phyloP scores from a whole-genome alignment of 2,113 vertebrate genomes.

The Trochalopteron elliotii region DNA sequence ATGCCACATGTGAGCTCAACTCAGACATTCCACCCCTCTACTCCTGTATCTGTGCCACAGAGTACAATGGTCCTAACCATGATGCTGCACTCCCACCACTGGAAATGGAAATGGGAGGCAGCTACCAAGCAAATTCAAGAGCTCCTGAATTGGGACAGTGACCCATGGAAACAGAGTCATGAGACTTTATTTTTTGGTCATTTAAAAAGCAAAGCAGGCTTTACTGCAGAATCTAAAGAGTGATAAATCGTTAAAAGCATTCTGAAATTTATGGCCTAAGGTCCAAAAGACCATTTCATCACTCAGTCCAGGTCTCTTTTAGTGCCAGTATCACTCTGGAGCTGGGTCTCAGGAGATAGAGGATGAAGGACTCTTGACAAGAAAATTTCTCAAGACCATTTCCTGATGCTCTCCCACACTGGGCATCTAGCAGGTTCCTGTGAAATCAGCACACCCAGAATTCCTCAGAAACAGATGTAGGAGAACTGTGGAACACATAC shows the following conservation, averaged over 20 bases:
- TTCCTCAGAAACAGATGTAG: neutral
- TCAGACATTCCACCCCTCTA: neutral
- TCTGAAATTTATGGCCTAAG: neutral
- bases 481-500: neutral
- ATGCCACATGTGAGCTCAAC: neutral
- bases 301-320: neutral
- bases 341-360: neutral
- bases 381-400: neutral
- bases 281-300: neutral
- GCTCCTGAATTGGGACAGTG: neutral
- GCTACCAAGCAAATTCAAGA: neutral
- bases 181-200: neutral
- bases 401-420: neutral
- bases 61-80: neutral
- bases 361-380: neutral
- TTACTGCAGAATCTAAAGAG: neutral
- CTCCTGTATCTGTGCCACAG: fast-evolving
- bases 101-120: neutral
- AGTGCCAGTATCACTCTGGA: neutral
- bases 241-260: neutral
- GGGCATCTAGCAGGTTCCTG: neutral
- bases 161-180: neutral
- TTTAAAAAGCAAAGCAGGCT: neutral
- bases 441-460: neutral
- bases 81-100: neutral